Conservation (phyloP, 2,797 vertebrate species). For the Parauchenoglanis ngamensis region DNA sequence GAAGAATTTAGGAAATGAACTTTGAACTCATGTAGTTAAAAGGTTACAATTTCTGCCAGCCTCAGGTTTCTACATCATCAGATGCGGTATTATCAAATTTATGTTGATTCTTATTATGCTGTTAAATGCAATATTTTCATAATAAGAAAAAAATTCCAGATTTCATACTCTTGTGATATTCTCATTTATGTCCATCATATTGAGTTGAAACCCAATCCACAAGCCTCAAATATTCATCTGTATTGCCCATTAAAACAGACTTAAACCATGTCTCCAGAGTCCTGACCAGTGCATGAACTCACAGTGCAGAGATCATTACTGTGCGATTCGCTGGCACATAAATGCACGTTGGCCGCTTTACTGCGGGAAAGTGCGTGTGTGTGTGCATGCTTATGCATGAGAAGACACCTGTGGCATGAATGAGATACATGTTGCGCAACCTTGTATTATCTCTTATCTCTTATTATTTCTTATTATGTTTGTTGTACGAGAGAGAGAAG, state of each 20-base stretch:
- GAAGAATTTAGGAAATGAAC: neutral
- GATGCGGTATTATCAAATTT: too few relatives aligned
- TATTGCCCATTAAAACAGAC: constrained; percentile 19
- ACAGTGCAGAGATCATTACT: constrained; percentile 68
- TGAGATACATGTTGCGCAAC: constrained; percentile 46
- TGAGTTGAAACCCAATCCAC: neutral
- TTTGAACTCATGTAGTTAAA: neutral
- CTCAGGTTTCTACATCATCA: neutral
- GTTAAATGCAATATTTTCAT: neutral
- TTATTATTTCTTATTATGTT: constrained; percentile 2
- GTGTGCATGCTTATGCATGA: constrained; percentile 56
- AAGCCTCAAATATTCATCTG: neutral
- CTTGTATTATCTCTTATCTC: constrained; percentile 7
- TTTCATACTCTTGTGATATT: neutral
- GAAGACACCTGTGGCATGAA: constrained; percentile 68
- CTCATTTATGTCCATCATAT: neutral
- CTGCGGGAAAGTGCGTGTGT: constrained; percentile 39
- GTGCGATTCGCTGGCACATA: constrained; percentile 63
- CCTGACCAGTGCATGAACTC: constrained; percentile 74
- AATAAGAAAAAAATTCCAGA: neutral
- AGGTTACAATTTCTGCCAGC: neutral
- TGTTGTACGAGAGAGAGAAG: neutral
- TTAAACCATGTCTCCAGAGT: constrained; percentile 52
- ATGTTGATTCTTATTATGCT: neutral
- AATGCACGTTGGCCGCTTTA: constrained; percentile 40